These are phyloP conservation scores for Priocnemis perturbator DNA, from an alignment of 2,888 invertebrate genomes.

Conservation along the genomic window DNA sequence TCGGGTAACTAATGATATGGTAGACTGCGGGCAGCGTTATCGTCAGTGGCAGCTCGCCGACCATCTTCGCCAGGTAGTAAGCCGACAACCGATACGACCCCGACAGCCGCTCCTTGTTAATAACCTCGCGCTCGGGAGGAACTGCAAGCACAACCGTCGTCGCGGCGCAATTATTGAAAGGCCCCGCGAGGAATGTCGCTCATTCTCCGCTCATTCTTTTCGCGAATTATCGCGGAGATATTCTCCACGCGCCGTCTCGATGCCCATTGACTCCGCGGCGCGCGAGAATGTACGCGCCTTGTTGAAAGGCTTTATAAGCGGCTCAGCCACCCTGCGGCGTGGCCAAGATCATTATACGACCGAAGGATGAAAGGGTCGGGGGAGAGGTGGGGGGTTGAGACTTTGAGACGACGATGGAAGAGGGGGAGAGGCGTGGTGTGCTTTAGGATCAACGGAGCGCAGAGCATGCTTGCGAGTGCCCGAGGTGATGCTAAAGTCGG, in stretches of 20 bases:
- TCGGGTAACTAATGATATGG: slow-evolving; percentile 86
- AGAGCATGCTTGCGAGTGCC: background rate
- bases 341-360: no score
- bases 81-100: slow-evolving; percentile 88
- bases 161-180: slow-evolving; percentile 18
- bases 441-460: no score
- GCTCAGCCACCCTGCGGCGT: no score
- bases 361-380: no score
- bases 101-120: slow-evolving; percentile 86
- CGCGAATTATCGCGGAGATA: background rate
- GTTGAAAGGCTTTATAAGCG: no score
- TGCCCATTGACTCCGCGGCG: no score
- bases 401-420: no score
- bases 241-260: background rate
- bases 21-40: slow-evolving; percentile 86
- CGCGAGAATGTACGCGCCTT: no score
- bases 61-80: slow-evolving; percentile 89
- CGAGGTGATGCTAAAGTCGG: slow-evolving; percentile 31
- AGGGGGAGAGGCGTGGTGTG: no score
- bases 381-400: no score
- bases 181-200: slow-evolving; percentile 5
- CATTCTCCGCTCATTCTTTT: background rate
- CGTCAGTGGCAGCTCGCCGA: slow-evolving; percentile 86
- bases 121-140: slow-evolving; percentile 87
- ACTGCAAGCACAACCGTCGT: slow-evolving; percentile 75